These are phyloP conservation scores for Basileuterus tristriatus DNA, from an alignment of 2,797 vertebrate genomes.

Conservation along the genomic window DNA sequence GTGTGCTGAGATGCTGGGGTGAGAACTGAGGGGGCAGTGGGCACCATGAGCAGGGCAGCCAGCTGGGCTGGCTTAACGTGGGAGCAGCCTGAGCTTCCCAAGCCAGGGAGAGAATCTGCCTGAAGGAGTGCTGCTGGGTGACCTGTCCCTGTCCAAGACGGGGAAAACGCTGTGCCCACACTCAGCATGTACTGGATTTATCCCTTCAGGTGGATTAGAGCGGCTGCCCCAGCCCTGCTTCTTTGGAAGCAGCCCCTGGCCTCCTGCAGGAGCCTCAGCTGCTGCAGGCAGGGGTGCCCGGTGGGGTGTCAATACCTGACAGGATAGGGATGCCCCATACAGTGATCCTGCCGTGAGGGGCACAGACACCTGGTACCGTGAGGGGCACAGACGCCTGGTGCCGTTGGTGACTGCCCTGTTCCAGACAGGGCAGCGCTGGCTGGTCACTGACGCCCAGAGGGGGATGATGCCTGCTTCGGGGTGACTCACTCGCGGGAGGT, in stretches of 20 bases:
- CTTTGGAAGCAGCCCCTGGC: neutral
- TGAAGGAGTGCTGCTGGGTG: neutral
- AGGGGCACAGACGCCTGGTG: rapidly evolving
- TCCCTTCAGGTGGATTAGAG: neutral
- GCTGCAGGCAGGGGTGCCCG: neutral
- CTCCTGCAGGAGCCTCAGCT: neutral
- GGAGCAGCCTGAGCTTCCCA: neutral
- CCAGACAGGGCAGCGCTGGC: neutral
- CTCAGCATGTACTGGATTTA: neutral
- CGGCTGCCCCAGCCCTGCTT: neutral
- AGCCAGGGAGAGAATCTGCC: neutral
- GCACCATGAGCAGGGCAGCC: neutral
- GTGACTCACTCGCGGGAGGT: too few relatives aligned
- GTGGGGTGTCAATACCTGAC: neutral
- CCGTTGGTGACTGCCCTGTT: neutral
- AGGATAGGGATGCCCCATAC: rapidly evolving
- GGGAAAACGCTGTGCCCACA: neutral
- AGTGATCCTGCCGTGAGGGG: neutral
- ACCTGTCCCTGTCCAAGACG: neutral
- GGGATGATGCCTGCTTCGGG: neutral
- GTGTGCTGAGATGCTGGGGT: neutral
- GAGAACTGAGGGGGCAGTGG: rapidly evolving
- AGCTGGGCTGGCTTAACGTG: rapidly evolving
- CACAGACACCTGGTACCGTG: rapidly evolving
- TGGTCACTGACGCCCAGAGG: rapidly evolving